Conservation (phyloP, 2,888 invertebrate species). For the Cheilosia scutellata region DNA sequence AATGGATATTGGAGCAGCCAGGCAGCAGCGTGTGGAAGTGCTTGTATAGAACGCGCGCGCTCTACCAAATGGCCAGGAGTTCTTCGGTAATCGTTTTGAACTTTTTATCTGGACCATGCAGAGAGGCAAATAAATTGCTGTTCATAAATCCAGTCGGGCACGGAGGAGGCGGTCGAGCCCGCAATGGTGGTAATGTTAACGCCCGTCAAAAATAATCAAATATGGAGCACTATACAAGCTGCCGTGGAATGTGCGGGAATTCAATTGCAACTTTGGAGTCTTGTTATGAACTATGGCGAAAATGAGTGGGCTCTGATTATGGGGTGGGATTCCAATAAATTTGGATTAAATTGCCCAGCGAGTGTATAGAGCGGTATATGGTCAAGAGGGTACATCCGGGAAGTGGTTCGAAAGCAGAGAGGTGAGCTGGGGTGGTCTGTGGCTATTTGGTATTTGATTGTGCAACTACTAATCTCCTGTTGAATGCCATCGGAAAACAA, state of each 20-base stretch:
- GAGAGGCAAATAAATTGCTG: constrained; percentile 57
- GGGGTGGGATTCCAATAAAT: constrained; percentile 44
- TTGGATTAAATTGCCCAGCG: constrained; percentile 28
- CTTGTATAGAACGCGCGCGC: neutral
- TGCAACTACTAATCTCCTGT: constrained; percentile 6
- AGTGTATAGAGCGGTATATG: neutral
- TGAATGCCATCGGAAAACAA: neutral
- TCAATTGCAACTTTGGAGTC: constrained; percentile 50
- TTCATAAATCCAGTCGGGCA: constrained; percentile 23
- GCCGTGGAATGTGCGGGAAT: constrained; percentile 45
- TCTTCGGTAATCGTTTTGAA: constrained; percentile 72
- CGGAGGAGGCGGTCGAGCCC: constrained; percentile 21
- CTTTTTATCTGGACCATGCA: constrained; percentile 54
- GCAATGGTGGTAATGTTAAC: constrained; percentile 61
- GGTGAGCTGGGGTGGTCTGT: neutral
- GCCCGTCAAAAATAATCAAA: constrained; percentile 73
- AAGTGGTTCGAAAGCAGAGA: constrained; percentile 16
- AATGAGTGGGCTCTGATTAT: constrained; percentile 51
- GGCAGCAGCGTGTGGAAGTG: neutral
- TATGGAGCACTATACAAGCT: constrained; percentile 15
- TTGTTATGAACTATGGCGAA: constrained; percentile 34
- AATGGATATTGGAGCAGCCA: constrained; percentile 56
- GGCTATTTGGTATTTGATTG: neutral
- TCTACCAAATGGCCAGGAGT: constrained; percentile 56
- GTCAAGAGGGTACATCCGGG: constrained; percentile 31